phyloP scores from a whole-genome alignment of 2,797 vertebrate genomes.

The Cuculus canorus region DNA sequence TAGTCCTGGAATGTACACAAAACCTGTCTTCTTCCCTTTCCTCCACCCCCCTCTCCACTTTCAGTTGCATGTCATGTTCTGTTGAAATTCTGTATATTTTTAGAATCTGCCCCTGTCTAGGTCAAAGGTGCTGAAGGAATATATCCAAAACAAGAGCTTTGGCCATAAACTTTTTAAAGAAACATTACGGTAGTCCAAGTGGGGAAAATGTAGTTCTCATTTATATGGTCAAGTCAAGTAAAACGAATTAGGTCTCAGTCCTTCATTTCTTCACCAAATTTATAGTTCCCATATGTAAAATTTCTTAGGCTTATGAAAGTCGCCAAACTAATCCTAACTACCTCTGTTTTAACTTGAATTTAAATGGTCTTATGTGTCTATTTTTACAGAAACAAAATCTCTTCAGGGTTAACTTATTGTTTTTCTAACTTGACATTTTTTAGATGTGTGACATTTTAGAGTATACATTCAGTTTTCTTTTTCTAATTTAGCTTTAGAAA shows the following conservation, averaged over 20 bases:
- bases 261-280: slow-evolving; percentile 13
- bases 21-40: neutral
- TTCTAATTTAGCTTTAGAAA: neutral
- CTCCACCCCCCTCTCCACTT: no score
- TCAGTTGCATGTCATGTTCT: neutral
- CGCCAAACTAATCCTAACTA: neutral
- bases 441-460: neutral
- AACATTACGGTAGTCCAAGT: neutral
- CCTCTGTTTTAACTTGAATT: neutral
- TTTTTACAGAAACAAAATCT: slow-evolving; percentile 37
- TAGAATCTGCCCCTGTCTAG: neutral
- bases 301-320: slow-evolving; percentile 24
- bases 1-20: neutral
- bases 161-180: neutral
- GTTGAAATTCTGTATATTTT: neutral
- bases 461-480: slow-evolving; percentile 5
- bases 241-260: slow-evolving; percentile 7
- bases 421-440: slow-evolving; percentile 10
- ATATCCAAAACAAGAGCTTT: neutral
- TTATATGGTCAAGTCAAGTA: slow-evolving; percentile 9
- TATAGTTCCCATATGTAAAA: neutral
- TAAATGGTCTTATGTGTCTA: neutral
- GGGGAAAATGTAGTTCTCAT: neutral
- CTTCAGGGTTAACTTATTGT: neutral
- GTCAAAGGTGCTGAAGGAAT: neutral